Conservation (phyloP, 2,797 vertebrate genomes). For the Schizopygopsis pylzovi region DNA sequence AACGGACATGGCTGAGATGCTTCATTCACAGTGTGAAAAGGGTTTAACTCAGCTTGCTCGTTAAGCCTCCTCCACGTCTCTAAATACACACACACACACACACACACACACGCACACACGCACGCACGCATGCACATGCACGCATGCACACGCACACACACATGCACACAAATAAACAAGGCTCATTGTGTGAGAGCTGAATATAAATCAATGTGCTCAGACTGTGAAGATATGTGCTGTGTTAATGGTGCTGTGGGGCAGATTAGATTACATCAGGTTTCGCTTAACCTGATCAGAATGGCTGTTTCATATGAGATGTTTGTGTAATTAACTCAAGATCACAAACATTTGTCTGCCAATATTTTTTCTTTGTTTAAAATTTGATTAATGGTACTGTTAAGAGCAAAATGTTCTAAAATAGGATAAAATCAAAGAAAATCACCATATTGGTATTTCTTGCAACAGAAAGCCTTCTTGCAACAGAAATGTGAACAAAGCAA, state of each 20-base stretch:
- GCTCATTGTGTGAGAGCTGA: conserved; percentile 37
- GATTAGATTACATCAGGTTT: conserved; percentile 37
- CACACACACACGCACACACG: background rate
- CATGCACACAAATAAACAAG: conserved; percentile 20
- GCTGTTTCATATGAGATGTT: conserved; percentile 27
- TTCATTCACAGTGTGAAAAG: conserved; percentile 51
- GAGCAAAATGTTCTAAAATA: conserved; percentile 12
- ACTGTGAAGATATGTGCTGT: conserved; percentile 36
- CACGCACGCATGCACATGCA: conserved; percentile 9
- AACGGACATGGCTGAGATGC: conserved; percentile 42
- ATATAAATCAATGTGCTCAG: conserved; percentile 43
- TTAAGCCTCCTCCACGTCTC: conserved; percentile 20
- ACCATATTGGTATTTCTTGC: conserved; percentile 4
- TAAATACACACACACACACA: background rate
- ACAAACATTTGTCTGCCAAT: background rate
- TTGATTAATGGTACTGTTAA: conserved; percentile 7
- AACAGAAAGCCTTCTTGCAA: conserved; percentile 15
- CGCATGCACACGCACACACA: conserved; percentile 1
- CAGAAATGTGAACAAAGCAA: conserved; percentile 30
- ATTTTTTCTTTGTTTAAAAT: conserved; percentile 15
- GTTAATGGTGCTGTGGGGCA: conserved; percentile 31
- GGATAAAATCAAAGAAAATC: conserved; percentile 24
- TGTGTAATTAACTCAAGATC: conserved; percentile 27
- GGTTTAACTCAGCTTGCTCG: conserved; percentile 43
- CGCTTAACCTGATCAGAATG: conserved; percentile 47